Conservation (phyloP, 2,113 vertebrate species). For the Synchiropus splendidus region DNA sequence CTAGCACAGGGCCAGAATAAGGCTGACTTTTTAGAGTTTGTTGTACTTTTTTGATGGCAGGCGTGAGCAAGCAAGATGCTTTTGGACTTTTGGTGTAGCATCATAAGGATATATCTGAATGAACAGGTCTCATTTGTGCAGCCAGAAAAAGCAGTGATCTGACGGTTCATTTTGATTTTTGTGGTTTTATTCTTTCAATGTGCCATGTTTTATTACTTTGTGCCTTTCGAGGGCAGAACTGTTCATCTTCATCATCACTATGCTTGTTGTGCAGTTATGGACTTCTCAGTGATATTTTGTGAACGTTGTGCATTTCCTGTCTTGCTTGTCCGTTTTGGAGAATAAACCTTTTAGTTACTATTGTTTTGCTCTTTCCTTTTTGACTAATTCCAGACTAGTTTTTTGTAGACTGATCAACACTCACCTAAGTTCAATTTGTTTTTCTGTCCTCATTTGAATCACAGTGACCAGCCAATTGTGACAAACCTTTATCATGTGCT, state of each 20-base stretch:
- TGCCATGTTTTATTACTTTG: slow-evolving; percentile 21
- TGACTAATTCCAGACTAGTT: no score
- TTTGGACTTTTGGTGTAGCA: slow-evolving; percentile 27
- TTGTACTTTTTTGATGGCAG: slow-evolving; percentile 21
- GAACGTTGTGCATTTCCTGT: slow-evolving; percentile 32
- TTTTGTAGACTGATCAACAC: no score
- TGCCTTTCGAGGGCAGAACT: slow-evolving; percentile 12
- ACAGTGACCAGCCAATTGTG: no score
- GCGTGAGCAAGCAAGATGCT: slow-evolving; percentile 33
- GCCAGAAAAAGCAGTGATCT: background rate
- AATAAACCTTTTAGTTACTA: slow-evolving; percentile 63
- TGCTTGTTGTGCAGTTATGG: slow-evolving; percentile 23
- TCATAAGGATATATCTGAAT: slow-evolving; percentile 30
- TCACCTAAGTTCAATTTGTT: no score
- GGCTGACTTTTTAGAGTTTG: slow-evolving; percentile 36
- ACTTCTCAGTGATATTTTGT: slow-evolving; percentile 29
- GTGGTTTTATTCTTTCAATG: slow-evolving; percentile 3
- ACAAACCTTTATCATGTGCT: no score
- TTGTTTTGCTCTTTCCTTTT: slow-evolving; percentile 1
- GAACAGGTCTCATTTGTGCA: slow-evolving; percentile 11
- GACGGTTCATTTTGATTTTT: slow-evolving; percentile 11
- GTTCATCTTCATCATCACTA: slow-evolving; percentile 13
- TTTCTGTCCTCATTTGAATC: no score
- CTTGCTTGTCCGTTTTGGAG: slow-evolving; percentile 50
- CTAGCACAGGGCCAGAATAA: slow-evolving; percentile 42